Conservation (phyloP, 2,888 invertebrate genomes). For the Lithodes maja region DNA sequence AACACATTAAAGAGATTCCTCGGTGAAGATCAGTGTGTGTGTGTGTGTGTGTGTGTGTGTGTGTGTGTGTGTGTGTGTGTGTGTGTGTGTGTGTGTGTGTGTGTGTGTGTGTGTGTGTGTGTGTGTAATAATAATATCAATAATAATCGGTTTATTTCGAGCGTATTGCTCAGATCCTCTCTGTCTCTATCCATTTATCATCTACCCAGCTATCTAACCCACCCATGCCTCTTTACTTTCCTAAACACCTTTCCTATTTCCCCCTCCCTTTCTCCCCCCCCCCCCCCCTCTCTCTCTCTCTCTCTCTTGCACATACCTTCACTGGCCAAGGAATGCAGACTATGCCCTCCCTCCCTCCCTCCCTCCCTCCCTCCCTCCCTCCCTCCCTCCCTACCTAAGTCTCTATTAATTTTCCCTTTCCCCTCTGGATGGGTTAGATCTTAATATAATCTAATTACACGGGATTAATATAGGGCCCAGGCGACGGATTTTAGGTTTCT, state of each 20-base stretch:
- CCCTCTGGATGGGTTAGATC: conserved; percentile 43
- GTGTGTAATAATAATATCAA: background rate
- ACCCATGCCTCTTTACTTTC: too few species aligned
- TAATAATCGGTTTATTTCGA: too few species aligned
- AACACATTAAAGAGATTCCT: background rate
- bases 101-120: conserved; percentile 28
- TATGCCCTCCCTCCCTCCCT: too few species aligned
- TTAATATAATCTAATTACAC: conserved; percentile 49
- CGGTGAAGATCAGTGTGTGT: background rate
- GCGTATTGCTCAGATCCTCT: background rate
- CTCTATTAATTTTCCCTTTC: background rate
- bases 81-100: conserved; percentile 23
- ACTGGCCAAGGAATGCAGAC: too few species aligned
- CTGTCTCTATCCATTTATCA: background rate
- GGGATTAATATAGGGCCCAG: conserved; percentile 43
- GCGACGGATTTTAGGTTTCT: background rate
- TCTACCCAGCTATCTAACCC: background rate
- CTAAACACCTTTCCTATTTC: too few species aligned
- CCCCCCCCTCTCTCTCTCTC: background rate
- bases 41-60: conserved; percentile 33
- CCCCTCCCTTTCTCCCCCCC: background rate
- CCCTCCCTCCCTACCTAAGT: background rate
- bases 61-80: conserved; percentile 32
- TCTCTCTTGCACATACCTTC: too few species aligned
- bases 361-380: background rate